phyloP scores from a whole-genome alignment of 2,797 vertebrate genomes.

The Sebastes itinus region DNA sequence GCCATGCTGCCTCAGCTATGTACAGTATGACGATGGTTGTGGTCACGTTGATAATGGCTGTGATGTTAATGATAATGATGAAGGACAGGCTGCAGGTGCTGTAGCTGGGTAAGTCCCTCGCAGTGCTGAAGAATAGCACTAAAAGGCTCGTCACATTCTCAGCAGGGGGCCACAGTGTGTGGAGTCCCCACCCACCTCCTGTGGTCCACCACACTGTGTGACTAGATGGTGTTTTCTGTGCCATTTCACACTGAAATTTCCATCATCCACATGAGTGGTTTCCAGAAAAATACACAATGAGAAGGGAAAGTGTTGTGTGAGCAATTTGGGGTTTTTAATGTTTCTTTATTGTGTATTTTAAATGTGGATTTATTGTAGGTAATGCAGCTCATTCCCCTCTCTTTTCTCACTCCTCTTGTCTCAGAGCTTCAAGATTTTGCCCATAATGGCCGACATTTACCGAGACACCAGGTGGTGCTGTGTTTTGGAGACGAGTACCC shows the following conservation, averaged over 20 bases:
- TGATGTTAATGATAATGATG: conserved; percentile 9
- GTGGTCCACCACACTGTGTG: conserved; percentile 60
- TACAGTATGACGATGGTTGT: background rate
- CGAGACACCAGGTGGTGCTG: conserved; percentile 90
- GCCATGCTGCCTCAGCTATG: background rate
- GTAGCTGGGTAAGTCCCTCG: conserved; percentile 59
- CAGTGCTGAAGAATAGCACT: background rate
- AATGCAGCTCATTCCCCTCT: background rate
- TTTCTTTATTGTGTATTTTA: background rate
- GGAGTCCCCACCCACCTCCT: conserved; percentile 74
- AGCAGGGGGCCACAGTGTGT: conserved; percentile 37
- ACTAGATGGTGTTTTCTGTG: conserved; percentile 36
- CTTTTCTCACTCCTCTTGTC: background rate
- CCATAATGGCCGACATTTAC: conserved; percentile 89
- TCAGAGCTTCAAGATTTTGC: conserved; percentile 92
- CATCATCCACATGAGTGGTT: conserved; percentile 37
- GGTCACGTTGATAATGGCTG: background rate
- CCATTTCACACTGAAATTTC: conserved; percentile 46
- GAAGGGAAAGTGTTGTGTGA: background rate
- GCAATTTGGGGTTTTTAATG: background rate
- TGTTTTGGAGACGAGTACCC: conserved; percentile 98
- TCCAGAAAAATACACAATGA: conserved; percentile 33
- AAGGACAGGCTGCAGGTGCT: conserved; percentile 25
- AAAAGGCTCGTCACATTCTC: conserved; percentile 38
- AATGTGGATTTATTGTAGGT: background rate